Evolutionary conservation across 2,888 invertebrate genomes (phyloP), one percentile per base, ranked within the genome.

Genomic region (Myathropa florea): DNA sequence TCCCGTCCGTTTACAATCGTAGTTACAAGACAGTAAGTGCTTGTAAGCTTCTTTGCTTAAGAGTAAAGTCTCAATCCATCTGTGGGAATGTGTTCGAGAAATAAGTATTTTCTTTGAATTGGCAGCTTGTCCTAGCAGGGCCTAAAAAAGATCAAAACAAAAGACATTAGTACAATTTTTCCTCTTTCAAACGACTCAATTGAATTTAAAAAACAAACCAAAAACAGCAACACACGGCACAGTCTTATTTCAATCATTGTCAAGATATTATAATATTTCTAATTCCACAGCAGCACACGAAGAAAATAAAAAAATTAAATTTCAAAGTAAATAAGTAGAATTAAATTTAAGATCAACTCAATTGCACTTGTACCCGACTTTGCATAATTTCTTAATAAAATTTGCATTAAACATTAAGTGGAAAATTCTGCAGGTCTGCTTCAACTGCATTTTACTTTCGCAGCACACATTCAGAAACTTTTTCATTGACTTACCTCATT

Each of bases 331-430:
- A 30, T 63, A 4, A 53, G 3, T 28, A 26, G 21, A 64, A 64
- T 64, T 33, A 64, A 73, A 73, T 64, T 36, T 75, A 26, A 75
- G 55, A 39, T 75, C 26, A 64, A 33, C 14, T 4, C 26, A 75
- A 64, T 3, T 28, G 67, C 76, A 76, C 67, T 67, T 67, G 24
- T 23, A 63, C 33, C 21, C 61, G 53, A 57, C 68, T 70, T 77
- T 68, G 68, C 77, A 70, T 77, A 70, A 68, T 77, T 77, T 55
- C 18, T n/a, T 36, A 61, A 61, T 70, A 33, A 70, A 63, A 46
- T 68, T 68, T 36, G 30, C 68, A 68, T 68, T 60, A 53, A 46
- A 24, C 55, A 39, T 65, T 36, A 18, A 28, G 28, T 1, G 14
- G 30, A 21, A 23, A n/a, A 53, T 4, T 59, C 33, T 24, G 6